A percentile compares a stretch with the other conserved stretches of the same genome.
Evolutionary conservation across 1,140 invertebrate genomes (phyloP).

Genomic region (Aphaenogaster rudis): DNA sequence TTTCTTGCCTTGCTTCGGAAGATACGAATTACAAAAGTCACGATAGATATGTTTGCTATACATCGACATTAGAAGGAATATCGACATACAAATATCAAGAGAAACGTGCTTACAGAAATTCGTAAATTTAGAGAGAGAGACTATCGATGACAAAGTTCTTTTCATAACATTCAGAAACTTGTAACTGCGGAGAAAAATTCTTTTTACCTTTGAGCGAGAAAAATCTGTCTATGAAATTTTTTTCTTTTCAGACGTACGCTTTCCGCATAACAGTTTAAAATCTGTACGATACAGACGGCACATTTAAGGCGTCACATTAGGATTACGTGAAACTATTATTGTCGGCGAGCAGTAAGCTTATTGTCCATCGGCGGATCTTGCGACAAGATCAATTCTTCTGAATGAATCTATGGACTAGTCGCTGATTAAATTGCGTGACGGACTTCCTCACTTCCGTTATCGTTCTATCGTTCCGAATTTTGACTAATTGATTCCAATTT

Average conservation of each 20-base stretch:
- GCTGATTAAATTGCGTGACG: constrained; percentile 18
- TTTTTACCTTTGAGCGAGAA: neutral
- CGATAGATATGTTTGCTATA: constrained; percentile 7
- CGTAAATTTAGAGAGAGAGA: neutral
- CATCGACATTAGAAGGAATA: constrained; percentile 17
- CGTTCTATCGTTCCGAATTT: constrained; percentile 1
- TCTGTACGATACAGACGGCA: constrained; percentile 51
- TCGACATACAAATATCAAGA: constrained; percentile 42
- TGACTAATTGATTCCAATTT: neutral
- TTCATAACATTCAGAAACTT: constrained; percentile 28
- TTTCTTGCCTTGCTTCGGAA: constrained; percentile 29
- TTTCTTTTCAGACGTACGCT: neutral
- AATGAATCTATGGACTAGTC: constrained; percentile 1
- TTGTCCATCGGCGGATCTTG: constrained; percentile 38
- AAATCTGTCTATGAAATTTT: neutral
- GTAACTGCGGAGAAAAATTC: neutral
- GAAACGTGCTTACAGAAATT: constrained; percentile 8
- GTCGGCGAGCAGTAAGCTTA: constrained; percentile 42
- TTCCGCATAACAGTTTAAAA: constrained; percentile 39
- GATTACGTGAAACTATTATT: constrained; percentile 57
- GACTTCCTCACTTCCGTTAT: constrained; percentile 6
- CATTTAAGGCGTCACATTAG: constrained; percentile 59
- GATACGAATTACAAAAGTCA: constrained; percentile 23
- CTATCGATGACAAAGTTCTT: neutral
- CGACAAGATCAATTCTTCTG: constrained; percentile 11